Evolutionary conservation across 1,140 invertebrate genomes (phyloP).

Genomic region (Drosophila ironensis): DNA sequence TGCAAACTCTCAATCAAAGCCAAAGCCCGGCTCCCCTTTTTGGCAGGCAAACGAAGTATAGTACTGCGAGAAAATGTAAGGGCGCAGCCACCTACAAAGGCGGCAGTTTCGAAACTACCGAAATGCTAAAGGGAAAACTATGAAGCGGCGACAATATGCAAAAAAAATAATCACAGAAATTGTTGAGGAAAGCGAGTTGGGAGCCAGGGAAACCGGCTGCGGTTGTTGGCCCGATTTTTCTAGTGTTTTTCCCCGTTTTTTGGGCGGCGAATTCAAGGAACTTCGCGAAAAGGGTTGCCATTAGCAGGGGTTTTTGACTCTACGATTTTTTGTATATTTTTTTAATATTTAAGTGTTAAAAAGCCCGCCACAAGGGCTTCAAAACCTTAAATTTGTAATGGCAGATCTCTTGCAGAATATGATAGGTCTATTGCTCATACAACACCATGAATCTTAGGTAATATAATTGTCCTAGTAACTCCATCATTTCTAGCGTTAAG

Average conservation of each 20-base stretch:
- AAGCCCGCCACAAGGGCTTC: no score
- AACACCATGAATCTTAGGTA: no score
- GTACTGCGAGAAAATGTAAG: neutral
- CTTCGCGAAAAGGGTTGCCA: no score
- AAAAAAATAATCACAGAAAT: neutral
- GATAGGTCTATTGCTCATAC: no score
- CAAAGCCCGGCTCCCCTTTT: constrained; percentile 20
- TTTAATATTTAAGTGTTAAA: no score
- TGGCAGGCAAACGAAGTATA: constrained; percentile 1
- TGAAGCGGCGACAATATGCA: constrained; percentile 32
- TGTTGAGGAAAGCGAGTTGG: constrained; percentile 5
- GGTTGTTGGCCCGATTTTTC: constrained; percentile 46
- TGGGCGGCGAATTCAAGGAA: no score
- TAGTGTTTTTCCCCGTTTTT: no score
- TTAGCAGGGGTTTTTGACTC: no score
- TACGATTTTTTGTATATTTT: no score
- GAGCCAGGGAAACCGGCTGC: constrained; percentile 24
- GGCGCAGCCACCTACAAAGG: neutral
- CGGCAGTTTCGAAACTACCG: constrained; percentile 22
- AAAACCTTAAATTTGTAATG: no score
- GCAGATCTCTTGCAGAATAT: no score
- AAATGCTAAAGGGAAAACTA: constrained; percentile 28
- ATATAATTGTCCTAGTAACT: no score
- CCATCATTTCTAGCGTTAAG: neutral
- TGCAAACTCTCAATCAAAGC: constrained; percentile 34